phyloP scores from a whole-genome alignment of 2,888 invertebrate species.

The Nomada fucata region DNA sequence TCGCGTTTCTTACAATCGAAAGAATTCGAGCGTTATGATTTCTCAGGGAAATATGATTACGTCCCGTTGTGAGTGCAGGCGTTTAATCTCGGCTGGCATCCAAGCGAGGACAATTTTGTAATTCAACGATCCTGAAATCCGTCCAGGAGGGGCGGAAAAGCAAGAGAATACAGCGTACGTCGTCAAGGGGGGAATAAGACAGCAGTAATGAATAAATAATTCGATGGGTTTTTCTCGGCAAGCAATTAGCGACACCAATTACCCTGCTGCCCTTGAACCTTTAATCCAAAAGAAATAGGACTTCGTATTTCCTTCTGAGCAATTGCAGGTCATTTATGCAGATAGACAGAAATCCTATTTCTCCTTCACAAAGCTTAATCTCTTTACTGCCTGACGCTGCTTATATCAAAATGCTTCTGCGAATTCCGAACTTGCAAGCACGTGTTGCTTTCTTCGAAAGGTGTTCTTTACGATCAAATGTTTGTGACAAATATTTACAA shows the following conservation, averaged over 20 bases:
- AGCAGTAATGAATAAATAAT: neutral
- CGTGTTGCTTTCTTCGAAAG: too few species aligned
- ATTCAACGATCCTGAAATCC: constrained; percentile 50
- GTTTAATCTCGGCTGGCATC: neutral
- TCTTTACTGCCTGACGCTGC: too few species aligned
- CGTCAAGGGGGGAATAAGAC: neutral
- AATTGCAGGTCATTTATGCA: neutral
- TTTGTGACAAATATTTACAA: too few species aligned
- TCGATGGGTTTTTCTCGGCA: neutral
- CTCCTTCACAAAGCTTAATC: neutral
- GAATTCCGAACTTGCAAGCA: too few species aligned
- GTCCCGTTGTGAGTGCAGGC: neutral
- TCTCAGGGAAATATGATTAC: neutral
- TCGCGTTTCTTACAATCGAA: too few species aligned
- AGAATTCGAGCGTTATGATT: neutral
- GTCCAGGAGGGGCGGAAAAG: constrained; percentile 6
- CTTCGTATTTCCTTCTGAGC: neutral
- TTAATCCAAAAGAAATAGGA: neutral
- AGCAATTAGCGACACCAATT: constrained; percentile 15
- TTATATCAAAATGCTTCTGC: too few species aligned
- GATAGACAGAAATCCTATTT: neutral
- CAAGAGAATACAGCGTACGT: neutral
- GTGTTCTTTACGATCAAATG: too few species aligned
- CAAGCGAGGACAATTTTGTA: constrained; percentile 45
- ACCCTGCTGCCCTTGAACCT: neutral